A percentile compares a stretch with the other conserved stretches of the same genome.
phyloP scores from a whole-genome alignment of 2,797 vertebrate species.

The Myripristis murdjan region DNA sequence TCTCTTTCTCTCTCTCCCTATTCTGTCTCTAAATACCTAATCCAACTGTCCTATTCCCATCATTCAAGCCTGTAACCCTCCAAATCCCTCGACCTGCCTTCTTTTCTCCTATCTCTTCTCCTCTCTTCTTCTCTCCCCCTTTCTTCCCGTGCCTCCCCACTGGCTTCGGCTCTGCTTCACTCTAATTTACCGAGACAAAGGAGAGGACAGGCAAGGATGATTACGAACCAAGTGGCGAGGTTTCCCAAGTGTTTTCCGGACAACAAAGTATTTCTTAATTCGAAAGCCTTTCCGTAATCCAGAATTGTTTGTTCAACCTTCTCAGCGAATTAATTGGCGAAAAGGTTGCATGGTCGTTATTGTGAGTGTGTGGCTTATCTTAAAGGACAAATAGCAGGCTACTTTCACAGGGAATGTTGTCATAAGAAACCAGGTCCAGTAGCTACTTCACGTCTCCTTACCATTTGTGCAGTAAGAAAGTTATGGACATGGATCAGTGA shows the following conservation, averaged over 20 bases:
- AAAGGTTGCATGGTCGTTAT: background rate
- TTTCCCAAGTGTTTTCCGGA: slow-evolving; percentile 31
- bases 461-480: too few species aligned
- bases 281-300: slow-evolving; percentile 38
- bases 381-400: background rate
- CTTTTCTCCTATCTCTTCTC: slow-evolving; percentile 19
- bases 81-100: slow-evolving; percentile 33
- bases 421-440: background rate
- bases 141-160: slow-evolving; percentile 30
- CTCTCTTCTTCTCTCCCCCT: background rate
- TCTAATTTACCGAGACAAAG: slow-evolving; percentile 57
- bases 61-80: slow-evolving; percentile 48
- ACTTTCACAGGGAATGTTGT: slow-evolving; percentile 4
- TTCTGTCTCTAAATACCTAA: slow-evolving; percentile 52
- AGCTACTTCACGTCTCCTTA: too few species aligned
- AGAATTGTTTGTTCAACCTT: slow-evolving; percentile 26
- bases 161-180: slow-evolving; percentile 42
- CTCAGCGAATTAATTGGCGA: slow-evolving; percentile 5
- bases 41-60: slow-evolving; percentile 58
- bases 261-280: background rate
- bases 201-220: slow-evolving; percentile 15
- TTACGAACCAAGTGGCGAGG: slow-evolving; percentile 25
- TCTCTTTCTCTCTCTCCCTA: slow-evolving; percentile 31
- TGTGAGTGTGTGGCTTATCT: background rate
- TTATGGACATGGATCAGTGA: too few species aligned